Evolutionary conservation across 2,888 invertebrate genomes (phyloP).

Genomic region (Agrochola circellaris): DNA sequence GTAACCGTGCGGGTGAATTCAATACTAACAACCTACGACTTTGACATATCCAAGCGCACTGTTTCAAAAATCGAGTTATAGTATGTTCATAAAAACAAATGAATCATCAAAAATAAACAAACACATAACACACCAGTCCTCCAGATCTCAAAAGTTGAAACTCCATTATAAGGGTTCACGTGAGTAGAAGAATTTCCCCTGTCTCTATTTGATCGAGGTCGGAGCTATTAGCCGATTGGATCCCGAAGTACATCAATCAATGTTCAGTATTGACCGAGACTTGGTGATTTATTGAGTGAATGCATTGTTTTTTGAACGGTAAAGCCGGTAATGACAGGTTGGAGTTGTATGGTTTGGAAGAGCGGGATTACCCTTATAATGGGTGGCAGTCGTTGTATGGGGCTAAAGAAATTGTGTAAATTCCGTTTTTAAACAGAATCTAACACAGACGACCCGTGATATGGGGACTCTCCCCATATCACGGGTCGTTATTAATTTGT

Average conservation of each 20-base stretch:
- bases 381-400: no score
- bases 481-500: not conserved
- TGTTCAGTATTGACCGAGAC: constrained; percentile 67
- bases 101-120: constrained; percentile 40
- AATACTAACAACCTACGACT: no score
- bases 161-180: constrained; percentile 74
- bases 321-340: constrained; percentile 44
- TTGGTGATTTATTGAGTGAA: constrained; percentile 70
- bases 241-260: constrained; percentile 72
- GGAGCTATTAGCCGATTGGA: constrained; percentile 78
- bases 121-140: constrained; percentile 17
- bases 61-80: no score
- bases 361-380: not conserved
- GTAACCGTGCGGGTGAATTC: no score
- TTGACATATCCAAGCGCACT: no score
- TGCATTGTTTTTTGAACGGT: constrained; percentile 68
- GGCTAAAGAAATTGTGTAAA: not conserved
- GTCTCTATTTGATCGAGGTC: constrained; percentile 77
- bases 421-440: not conserved
- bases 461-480: no score
- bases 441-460: no score
- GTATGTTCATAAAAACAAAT: constrained; percentile 17
- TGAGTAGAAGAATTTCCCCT: constrained; percentile 72
- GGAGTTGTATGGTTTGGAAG: constrained; percentile 6
- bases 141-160: constrained; percentile 68